Conservation (phyloP, 2,888 invertebrate genomes). For the Agonopterix subpropinquella region DNA sequence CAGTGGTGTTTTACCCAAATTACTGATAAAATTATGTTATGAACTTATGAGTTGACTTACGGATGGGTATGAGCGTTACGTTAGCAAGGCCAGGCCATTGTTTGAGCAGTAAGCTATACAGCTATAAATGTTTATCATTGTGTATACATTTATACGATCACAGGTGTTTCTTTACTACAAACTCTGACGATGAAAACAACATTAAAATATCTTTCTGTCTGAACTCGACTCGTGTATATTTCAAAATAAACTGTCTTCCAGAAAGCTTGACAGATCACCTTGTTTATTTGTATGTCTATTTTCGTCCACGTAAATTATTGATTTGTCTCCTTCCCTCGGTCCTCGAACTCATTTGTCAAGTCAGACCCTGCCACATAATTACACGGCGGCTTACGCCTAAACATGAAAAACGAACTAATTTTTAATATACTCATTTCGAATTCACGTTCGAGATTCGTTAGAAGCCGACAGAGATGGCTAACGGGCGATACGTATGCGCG, state of each 20-base stretch:
- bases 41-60: constrained; percentile 1
- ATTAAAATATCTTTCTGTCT: too few relatives aligned
- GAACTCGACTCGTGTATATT: too few relatives aligned
- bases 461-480: constrained; percentile 34
- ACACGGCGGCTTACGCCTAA: constrained; percentile 25
- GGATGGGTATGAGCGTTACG: constrained; percentile 3
- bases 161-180: too few relatives aligned
- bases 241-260: background rate
- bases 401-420: constrained; percentile 39
- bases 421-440: constrained; percentile 49
- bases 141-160: too few relatives aligned
- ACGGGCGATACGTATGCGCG: constrained; percentile 25
- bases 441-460: constrained; percentile 29
- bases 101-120: too few relatives aligned
- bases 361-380: constrained; percentile 18
- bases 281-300: background rate
- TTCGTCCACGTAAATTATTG: constrained; percentile 12
- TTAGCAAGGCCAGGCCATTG: constrained; percentile 1
- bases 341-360: constrained; percentile 31
- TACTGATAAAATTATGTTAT: constrained; percentile 25
- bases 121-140: too few relatives aligned
- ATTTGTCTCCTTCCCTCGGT: constrained; percentile 25
- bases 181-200: too few relatives aligned
- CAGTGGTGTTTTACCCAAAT: constrained; percentile 56
- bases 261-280: background rate